Evolutionary conservation across 2,888 invertebrate species (phyloP).

Genomic region (Hedychridium roseum): DNA sequence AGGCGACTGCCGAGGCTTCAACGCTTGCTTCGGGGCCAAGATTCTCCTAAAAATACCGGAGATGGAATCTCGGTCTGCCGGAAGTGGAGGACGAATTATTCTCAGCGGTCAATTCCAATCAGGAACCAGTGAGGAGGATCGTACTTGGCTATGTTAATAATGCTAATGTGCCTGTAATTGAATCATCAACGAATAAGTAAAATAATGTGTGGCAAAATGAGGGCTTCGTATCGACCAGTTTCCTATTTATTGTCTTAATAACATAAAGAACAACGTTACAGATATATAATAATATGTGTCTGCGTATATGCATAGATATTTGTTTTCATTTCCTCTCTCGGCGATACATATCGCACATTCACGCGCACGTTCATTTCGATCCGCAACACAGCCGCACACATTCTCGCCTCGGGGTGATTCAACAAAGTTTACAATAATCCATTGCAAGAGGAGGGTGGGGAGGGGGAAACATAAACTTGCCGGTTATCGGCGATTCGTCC

Average conservation of each 20-base stretch:
- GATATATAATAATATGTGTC: slow-evolving; percentile 30
- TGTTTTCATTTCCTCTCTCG: slow-evolving; percentile 12
- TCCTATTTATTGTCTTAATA: slow-evolving; percentile 47
- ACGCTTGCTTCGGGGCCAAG: slow-evolving; percentile 1
- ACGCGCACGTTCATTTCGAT: slow-evolving; percentile 13
- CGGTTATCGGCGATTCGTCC: too few species aligned
- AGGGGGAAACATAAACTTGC: too few species aligned
- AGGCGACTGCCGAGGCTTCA: slow-evolving; percentile 9
- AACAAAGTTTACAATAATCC: too few species aligned
- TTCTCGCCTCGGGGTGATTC: slow-evolving; percentile 1
- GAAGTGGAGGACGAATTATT: slow-evolving; percentile 14
- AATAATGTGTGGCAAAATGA: too few species aligned
- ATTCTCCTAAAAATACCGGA: slow-evolving; percentile 18
- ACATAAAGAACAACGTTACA: slow-evolving; percentile 46
- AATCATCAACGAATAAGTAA: too few species aligned
- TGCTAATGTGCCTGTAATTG: too few species aligned
- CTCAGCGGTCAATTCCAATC: slow-evolving; percentile 5
- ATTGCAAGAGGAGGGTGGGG: too few species aligned
- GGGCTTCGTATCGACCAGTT: slow-evolving; percentile 20
- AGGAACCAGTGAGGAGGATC: slow-evolving; percentile 1
- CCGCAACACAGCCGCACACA: too few species aligned
- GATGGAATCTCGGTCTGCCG: slow-evolving; percentile 20
- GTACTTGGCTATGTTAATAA: neutral
- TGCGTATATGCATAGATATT: slow-evolving; percentile 32
- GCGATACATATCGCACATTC: slow-evolving; percentile 8